Evolutionary conservation across 2,113 vertebrate genomes (phyloP).

Genomic region (Serilophus lunatus): DNA sequence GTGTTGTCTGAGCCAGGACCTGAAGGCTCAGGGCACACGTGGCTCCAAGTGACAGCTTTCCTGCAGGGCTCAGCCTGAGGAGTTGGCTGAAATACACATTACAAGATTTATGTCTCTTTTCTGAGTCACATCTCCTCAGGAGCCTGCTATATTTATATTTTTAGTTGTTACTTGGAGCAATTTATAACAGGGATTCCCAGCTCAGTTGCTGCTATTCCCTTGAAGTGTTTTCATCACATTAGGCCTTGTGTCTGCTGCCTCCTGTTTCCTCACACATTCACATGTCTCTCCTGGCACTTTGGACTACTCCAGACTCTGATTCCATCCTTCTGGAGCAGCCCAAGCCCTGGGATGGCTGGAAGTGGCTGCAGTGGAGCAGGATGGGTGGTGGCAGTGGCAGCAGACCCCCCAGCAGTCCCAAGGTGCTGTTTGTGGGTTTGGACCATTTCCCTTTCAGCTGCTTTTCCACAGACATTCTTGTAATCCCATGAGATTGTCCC

Average conservation of each 20-base stretch:
- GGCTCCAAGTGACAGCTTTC: neutral
- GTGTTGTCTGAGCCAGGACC: neutral
- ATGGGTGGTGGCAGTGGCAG: neutral
- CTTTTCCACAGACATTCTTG: neutral
- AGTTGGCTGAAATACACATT: neutral
- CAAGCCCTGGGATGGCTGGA: fast-evolving
- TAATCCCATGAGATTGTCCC: fast-evolving
- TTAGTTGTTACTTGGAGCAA: neutral
- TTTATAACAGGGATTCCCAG: slow-evolving; percentile 4
- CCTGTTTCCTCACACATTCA: neutral
- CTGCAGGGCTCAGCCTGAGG: neutral
- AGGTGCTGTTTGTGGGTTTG: neutral
- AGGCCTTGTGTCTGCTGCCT: neutral
- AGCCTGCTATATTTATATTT: neutral
- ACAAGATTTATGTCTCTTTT: neutral
- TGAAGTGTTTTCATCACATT: neutral
- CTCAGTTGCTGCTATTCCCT: neutral
- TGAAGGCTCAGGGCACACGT: neutral
- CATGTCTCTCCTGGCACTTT: neutral
- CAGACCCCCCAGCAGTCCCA: no score
- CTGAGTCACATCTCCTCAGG: neutral
- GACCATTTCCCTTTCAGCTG: neutral
- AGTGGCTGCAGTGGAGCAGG: fast-evolving
- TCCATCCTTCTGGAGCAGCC: neutral
- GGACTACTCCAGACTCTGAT: neutral